Base-by-base conservation (phyloP, 2,888 invertebrate genomes). In the Spodoptera littoralis region DNA sequence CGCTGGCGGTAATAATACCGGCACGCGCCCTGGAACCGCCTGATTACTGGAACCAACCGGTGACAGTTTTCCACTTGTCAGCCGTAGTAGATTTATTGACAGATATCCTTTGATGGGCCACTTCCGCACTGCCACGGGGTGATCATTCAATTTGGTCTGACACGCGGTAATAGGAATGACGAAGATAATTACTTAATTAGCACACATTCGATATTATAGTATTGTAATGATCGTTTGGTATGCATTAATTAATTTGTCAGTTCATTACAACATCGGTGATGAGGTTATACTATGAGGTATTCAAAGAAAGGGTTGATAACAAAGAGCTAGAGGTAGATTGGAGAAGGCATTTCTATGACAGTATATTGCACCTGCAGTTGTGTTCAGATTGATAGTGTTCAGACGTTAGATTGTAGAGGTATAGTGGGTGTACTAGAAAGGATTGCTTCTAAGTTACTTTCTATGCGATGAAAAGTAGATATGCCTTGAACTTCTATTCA, bases 31-130 rank as follows among this genome's bases (percentile, higher is more conserved):
- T 90, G 88, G 89, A 90, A 64, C 66, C 53, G 90, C 90, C 90
- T 92, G 93, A 92, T 93, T 92, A 92, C 86, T 88, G 85, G 86
- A 86, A 85, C 83, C 77, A 81, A 84, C 86, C 76, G 78, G 74
- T 66, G 80, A 80, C 80, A 80, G 65, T 80, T 77, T 77, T 77
- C 75, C 76, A 73, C 70, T 52, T 74, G 71, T 73, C 73, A 73
- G 43, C 62, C 68, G 57, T 52, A 22, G 51, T 51, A 72, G 71
- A 73, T 72, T 73, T 72, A 73, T 63, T 68, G 71, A 72, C 71
- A 57, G 73, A 72, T 72, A 72, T 45, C 45, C 9, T 13, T 11
- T 65, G 75, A 75, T 75, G 67, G 59, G 60, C 65, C 43, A 22
- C 71, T 74, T 74, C 75, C 75, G 67, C 56, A 42, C 50, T 61